Percentiles rank a stretch among this genome's conserved stretches.
These are phyloP conservation scores for Notarius lentiginosus DNA, from an alignment of 2,113 vertebrate genomes.

Conservation along the genomic window DNA sequence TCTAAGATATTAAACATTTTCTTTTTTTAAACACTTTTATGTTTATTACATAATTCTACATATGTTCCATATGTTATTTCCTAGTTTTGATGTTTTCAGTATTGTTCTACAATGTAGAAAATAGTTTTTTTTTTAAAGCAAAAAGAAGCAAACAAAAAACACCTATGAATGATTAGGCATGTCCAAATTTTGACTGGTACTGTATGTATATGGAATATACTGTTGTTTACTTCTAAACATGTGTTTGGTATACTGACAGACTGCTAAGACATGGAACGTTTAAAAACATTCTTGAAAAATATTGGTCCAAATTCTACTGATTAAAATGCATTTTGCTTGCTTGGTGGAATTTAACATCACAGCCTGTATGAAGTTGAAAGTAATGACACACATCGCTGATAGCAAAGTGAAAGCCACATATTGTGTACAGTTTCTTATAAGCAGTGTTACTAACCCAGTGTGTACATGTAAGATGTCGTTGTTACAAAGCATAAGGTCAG, in stretches of 20 bases:
- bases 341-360: not conserved
- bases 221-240: not conserved
- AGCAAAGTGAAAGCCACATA: not conserved
- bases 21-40: no score
- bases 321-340: not conserved
- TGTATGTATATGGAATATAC: not conserved
- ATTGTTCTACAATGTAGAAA: no score
- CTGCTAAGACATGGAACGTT: not conserved
- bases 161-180: no score
- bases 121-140: no score
- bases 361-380: not conserved
- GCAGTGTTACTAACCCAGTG: not conserved
- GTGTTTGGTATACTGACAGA: not conserved
- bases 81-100: no score
- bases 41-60: no score
- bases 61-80: no score
- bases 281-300: not conserved
- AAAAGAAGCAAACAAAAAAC: no score
- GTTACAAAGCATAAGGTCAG: conserved; percentile 79
- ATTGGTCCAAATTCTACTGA: not conserved
- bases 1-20: no score
- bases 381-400: not conserved
- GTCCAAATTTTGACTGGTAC: no score
- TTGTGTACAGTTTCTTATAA: not conserved
- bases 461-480: not conserved